Evolutionary conservation across 2,797 vertebrate genomes (phyloP).

Genomic region (Sebastes matsubarae): DNA sequence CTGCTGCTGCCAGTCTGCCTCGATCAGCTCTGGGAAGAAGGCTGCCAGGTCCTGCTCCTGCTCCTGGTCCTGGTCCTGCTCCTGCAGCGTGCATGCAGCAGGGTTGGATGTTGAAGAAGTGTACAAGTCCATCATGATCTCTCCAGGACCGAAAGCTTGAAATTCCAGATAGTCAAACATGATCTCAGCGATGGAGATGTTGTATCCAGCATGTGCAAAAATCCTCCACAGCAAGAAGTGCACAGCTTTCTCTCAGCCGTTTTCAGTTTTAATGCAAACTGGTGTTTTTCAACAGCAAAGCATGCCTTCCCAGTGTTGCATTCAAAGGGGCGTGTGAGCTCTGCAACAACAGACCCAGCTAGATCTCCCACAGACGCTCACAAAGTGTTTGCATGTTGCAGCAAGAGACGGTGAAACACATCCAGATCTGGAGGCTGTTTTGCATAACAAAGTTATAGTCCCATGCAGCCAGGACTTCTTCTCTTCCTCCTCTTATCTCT

Average conservation of each 20-base stretch:
- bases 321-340: slow-evolving; percentile 66
- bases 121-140: slow-evolving; percentile 92
- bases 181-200: slow-evolving; percentile 80
- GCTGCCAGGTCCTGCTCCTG: slow-evolving; percentile 87
- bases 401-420: neutral
- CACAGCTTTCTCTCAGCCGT: neutral
- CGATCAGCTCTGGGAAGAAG: slow-evolving; percentile 92
- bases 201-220: slow-evolving; percentile 62
- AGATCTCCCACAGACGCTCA: neutral
- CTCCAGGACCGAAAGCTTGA: slow-evolving; percentile 89
- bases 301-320: slow-evolving; percentile 59
- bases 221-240: slow-evolving; percentile 29
- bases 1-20: slow-evolving; percentile 88
- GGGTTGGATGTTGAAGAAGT: slow-evolving; percentile 81
- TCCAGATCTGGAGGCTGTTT: slow-evolving; percentile 37
- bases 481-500: slow-evolving; percentile 82
- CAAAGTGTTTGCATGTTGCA: slow-evolving; percentile 12
- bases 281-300: slow-evolving; percentile 82
- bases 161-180: slow-evolving; percentile 98
- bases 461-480: slow-evolving; percentile 51
- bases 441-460: slow-evolving; percentile 65
- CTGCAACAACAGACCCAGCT: neutral
- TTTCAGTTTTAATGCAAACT: slow-evolving; percentile 86
- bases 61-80: slow-evolving; percentile 77
- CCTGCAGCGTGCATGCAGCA: slow-evolving; percentile 90